Conservation (phyloP, 2,888 invertebrate species). For the Metallyticus violacea region DNA sequence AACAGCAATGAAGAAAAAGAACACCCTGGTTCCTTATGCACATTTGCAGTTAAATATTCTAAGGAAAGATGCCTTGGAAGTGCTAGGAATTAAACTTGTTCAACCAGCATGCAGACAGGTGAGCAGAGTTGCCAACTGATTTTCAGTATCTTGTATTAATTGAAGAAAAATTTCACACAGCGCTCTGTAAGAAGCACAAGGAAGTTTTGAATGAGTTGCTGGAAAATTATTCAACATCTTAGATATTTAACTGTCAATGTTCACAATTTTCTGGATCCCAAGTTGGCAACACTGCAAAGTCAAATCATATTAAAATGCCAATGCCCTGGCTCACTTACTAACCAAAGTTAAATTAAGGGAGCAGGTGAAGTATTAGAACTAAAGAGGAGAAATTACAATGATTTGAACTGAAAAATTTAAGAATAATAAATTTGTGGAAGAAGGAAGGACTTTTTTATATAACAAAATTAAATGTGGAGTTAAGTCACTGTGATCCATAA, state of each 20-base stretch:
- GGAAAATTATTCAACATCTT: neutral
- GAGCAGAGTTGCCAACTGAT: slow-evolving; percentile 26
- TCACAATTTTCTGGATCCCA: neutral
- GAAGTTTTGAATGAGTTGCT: neutral
- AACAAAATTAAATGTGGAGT: neutral
- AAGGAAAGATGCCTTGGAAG: neutral
- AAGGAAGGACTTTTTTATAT: neutral
- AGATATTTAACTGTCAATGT: neutral
- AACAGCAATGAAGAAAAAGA: neutral
- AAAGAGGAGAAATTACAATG: neutral
- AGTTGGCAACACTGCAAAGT: slow-evolving; percentile 29
- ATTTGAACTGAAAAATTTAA: slow-evolving; percentile 20
- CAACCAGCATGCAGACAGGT: slow-evolving; percentile 9
- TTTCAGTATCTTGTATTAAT: neutral
- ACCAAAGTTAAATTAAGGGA: slow-evolving; percentile 28
- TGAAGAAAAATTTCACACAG: neutral
- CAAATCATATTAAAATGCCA: slow-evolving; percentile 56
- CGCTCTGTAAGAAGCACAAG: neutral
- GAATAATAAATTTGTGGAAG: neutral
- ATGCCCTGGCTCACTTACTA: slow-evolving; percentile 77
- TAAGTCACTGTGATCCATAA: neutral
- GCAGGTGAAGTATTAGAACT: neutral
- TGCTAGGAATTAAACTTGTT: slow-evolving; percentile 17
- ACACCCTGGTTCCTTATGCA: neutral
- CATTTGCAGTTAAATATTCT: neutral